A percentile compares a stretch with the other conserved stretches of the same genome.
Evolutionary conservation across 2,888 invertebrate species (phyloP).

Genomic region (Polydesmus complanatus): DNA sequence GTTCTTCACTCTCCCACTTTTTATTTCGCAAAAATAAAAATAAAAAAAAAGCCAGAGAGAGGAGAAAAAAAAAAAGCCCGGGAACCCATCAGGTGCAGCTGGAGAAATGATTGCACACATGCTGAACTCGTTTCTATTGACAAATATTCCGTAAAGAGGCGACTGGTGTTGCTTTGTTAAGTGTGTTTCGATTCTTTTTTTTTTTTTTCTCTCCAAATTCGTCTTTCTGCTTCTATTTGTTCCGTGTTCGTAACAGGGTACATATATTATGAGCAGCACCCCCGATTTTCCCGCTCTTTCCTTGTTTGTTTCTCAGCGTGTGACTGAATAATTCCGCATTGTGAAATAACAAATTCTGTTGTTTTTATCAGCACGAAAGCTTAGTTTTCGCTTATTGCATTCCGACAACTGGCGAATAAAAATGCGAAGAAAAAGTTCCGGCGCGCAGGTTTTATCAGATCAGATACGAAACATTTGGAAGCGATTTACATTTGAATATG

Average conservation of each 20-base stretch:
- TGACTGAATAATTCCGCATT: not conserved
- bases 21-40: not conserved
- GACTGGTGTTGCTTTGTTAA: not conserved
- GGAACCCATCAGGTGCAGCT: not conserved
- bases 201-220: too few relatives aligned
- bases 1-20: not conserved
- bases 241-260: not conserved
- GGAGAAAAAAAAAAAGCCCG: not conserved
- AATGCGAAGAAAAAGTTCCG: too few relatives aligned
- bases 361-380: too few relatives aligned
- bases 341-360: not conserved
- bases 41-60: not conserved
- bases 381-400: too few relatives aligned
- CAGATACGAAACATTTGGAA: too few relatives aligned
- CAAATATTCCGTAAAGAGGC: not conserved
- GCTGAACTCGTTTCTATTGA: not conserved
- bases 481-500: too few relatives aligned
- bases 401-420: too few relatives aligned
- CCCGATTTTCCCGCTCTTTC: too few relatives aligned
- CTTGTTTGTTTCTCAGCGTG: not conserved
- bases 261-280: not conserved
- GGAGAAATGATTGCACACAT: not conserved
- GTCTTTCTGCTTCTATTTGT: not conserved
- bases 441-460: too few relatives aligned
- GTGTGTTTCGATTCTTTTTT: not conserved